Evolutionary conservation across 2,113 vertebrate species (phyloP).

Genomic region (Lasiurus borealis): DNA sequence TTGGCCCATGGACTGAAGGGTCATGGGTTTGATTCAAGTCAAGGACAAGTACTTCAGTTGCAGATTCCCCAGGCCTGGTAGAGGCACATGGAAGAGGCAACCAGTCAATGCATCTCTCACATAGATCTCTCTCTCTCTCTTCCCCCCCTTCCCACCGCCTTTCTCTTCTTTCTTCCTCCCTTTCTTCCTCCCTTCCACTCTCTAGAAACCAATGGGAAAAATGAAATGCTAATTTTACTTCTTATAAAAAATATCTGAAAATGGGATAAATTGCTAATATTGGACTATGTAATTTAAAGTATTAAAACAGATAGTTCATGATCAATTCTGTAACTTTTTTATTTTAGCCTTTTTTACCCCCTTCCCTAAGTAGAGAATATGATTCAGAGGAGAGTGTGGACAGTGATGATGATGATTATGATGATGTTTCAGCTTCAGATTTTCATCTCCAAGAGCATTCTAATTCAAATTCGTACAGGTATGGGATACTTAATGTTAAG

Average conservation of each 20-base stretch:
- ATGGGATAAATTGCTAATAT: conserved; percentile 39
- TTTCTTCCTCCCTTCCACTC: too few species aligned
- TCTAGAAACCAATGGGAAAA: too few species aligned
- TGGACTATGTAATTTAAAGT: conserved; percentile 47
- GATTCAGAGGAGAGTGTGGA: conserved; percentile 97
- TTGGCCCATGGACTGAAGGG: too few species aligned
- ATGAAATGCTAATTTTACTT: conserved; percentile 20
- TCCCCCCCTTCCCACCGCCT: too few species aligned
- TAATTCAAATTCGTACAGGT: conserved; percentile 98
- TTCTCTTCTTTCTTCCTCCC: too few species aligned
- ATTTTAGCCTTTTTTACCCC: conserved; percentile 92
- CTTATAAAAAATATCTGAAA: conserved; percentile 13
- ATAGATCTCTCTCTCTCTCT: too few species aligned
- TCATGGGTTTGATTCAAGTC: too few species aligned
- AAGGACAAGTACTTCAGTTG: too few species aligned
- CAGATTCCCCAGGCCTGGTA: too few species aligned
- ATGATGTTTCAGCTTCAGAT: conserved; percentile 88
- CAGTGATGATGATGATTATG: conserved; percentile 90
- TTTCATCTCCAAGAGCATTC: conserved; percentile 93
- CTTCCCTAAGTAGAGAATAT: conserved; percentile 92
- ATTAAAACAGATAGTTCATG: conserved; percentile 50
- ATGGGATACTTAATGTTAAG: conserved; percentile 63
- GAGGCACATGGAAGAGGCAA: too few species aligned
- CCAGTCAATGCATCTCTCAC: too few species aligned
- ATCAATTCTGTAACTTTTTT: conserved; percentile 45